Evolutionary conservation across 2,113 vertebrate species (phyloP).

Genomic region (Hoplias malabaricus): DNA sequence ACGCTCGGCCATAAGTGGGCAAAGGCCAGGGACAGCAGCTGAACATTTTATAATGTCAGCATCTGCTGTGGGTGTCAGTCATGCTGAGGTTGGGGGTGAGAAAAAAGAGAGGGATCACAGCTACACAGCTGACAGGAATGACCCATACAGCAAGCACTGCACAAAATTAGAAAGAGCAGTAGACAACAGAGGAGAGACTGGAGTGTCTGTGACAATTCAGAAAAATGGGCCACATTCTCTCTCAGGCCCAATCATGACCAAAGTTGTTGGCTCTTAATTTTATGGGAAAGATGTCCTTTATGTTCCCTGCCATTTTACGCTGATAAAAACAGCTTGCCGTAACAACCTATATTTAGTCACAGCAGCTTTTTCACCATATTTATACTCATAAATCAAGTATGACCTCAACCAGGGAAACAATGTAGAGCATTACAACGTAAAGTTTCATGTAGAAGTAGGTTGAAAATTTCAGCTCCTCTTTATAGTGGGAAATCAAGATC

Average conservation of each 20-base stretch:
- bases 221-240: conserved; percentile 12
- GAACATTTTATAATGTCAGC: conserved; percentile 98
- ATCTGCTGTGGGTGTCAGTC: conserved; percentile 96
- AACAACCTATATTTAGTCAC: neutral
- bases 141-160: conserved; percentile 26
- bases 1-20: conserved; percentile 94
- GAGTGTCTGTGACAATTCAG: conserved; percentile 12
- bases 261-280: neutral
- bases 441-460: conserved; percentile 5
- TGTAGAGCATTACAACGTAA: neutral
- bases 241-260: conserved; percentile 15
- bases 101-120: conserved; percentile 53
- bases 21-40: conserved; percentile 80
- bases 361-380: neutral
- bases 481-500: neutral
- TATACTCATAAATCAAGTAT: conserved; percentile 40
- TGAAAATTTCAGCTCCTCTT: conserved; percentile 15
- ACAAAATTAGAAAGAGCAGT: conserved; percentile 42
- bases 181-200: conserved; percentile 20
- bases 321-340: neutral
- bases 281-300: neutral
- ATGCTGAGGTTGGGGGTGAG: conserved; percentile 64
- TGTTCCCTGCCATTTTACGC: neutral
- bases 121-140: conserved; percentile 2
- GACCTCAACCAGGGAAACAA: conserved; percentile 6